Evolutionary conservation across 1,140 invertebrate genomes (phyloP), one percentile per base, ranked within the genome.

Genomic region (Harpegnathos saltator): DNA sequence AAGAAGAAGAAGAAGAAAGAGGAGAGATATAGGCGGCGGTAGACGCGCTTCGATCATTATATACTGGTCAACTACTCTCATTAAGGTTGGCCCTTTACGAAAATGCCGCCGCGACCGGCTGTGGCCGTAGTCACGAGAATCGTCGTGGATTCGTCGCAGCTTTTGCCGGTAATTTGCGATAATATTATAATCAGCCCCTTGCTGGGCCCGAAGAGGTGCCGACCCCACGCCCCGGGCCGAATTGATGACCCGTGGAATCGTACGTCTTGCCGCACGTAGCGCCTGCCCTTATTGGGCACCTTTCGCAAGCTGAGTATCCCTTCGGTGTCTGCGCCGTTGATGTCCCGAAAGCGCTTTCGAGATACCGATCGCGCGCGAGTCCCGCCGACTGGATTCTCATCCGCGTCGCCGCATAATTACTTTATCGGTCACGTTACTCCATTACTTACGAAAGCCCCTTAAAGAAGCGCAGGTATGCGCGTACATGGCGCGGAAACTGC

Each of bases 181-280:
- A 91, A 91, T 91, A 91, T 90, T 90, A 90, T 91, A 91, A 91
- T 88, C 86, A 90, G 80, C 73, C 82, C 85, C 74, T 91, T 87
- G 88, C 85, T 85, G 82, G n/a, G 80, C 65, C 38, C 44, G 66
- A 81, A 73, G 66, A 81, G 62, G 48, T 65, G 72, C 81, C 73
- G 85, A 82, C 72, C 69, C 54, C n/a, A 19, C 59, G 78, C 82
- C 66, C 78, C 72, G 44, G 65, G 69, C 73, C 52, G 83, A 90
- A 91, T 90, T 89, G 85, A 90, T 91, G 90, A 88, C 83, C 85
- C 89, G 65, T 90, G 85, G 66, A 90, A 90, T 90, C 83, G 80
- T 82, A 72, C 68, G 65, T 73, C 62, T 89, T 82, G 82, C 69
- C 73, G 85, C 71, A 80, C 48, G 74, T 73, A 50, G 44, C 77